Percentiles rank a stretch among this genome's conserved stretches.
These are phyloP conservation scores for Pocillopora damicornis DNA, from an alignment of 64 coral and sea anemone species.

Conservation along the genomic window DNA sequence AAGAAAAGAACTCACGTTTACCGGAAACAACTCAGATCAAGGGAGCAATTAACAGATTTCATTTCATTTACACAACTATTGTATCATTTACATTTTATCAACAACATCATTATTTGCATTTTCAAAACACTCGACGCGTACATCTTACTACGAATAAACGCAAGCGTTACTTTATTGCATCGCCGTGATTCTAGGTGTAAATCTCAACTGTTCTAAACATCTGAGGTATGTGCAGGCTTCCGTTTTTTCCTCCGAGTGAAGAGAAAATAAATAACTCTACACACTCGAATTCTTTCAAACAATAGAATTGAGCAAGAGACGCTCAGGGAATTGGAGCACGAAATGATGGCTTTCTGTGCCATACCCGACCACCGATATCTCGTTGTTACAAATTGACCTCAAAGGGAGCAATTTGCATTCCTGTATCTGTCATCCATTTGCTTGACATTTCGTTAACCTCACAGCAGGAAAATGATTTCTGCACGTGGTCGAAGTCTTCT, in stretches of 20 bases:
- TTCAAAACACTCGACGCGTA: not conserved
- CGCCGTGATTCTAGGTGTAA: no score
- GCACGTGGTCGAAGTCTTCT: not conserved
- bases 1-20: not conserved
- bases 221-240: no score
- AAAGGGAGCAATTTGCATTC: not conserved
- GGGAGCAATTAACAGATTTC: constrained; percentile 20
- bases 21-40: not conserved
- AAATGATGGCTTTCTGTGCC: not conserved
- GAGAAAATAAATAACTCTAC: not conserved
- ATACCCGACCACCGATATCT: not conserved
- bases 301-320: not conserved
- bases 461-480: not conserved
- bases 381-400: not conserved
- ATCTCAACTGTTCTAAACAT: no score
- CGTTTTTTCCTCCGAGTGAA: not conserved
- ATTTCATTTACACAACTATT: not conserved
- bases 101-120: constrained; percentile 24
- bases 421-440: not conserved
- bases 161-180: not conserved
- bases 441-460: not conserved
- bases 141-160: not conserved
- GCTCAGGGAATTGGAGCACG: not conserved
- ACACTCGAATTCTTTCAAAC: not conserved
- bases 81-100: not conserved